Percentiles rank a stretch among this genome's conserved stretches.
phyloP scores from a whole-genome alignment of 1,140 invertebrate genomes.

The Drosophila eugracilis region DNA sequence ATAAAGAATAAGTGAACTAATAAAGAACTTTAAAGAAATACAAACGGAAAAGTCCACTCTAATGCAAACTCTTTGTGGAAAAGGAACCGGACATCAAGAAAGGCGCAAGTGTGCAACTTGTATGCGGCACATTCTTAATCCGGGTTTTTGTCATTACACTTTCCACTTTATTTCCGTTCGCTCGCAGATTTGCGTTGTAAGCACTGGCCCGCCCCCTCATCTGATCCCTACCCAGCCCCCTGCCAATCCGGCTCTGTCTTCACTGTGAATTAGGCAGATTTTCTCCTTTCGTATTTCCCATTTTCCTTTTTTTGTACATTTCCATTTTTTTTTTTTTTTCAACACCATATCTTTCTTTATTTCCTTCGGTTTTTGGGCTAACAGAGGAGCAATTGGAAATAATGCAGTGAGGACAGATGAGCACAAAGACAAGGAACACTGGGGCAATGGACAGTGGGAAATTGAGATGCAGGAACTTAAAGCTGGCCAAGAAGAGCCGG shows the following conservation, averaged over 20 bases:
- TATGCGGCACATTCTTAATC: slow-evolving; percentile 80
- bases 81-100: slow-evolving; percentile 37
- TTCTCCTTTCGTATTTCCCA: slow-evolving; percentile 37
- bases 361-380: slow-evolving; percentile 10
- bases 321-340: slow-evolving; percentile 18
- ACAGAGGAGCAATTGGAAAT: slow-evolving; percentile 53
- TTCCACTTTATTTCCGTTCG: slow-evolving; percentile 65
- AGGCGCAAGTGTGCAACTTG: slow-evolving; percentile 77
- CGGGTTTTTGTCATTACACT: slow-evolving; percentile 79
- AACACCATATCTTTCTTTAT: slow-evolving; percentile 27
- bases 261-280: slow-evolving; percentile 74
- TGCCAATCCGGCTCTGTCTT: not conserved
- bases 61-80: slow-evolving; percentile 13
- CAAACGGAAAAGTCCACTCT: slow-evolving; percentile 20
- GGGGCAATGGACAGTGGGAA: slow-evolving; percentile 47
- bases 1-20: too few relatives aligned
- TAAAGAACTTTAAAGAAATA: not conserved
- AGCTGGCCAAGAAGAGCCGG: slow-evolving; percentile 25
- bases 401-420: slow-evolving; percentile 53
- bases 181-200: slow-evolving; percentile 65
- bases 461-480: slow-evolving; percentile 60
- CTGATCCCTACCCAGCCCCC: not conserved
- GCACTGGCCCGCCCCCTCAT: slow-evolving; percentile 30
- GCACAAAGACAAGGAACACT: slow-evolving; percentile 54
- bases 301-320: not conserved